Evolutionary conservation across 1,140 invertebrate species (phyloP), one percentile per base, ranked within the genome.

Genomic region (Caenorhabditis tropicalis): DNA sequence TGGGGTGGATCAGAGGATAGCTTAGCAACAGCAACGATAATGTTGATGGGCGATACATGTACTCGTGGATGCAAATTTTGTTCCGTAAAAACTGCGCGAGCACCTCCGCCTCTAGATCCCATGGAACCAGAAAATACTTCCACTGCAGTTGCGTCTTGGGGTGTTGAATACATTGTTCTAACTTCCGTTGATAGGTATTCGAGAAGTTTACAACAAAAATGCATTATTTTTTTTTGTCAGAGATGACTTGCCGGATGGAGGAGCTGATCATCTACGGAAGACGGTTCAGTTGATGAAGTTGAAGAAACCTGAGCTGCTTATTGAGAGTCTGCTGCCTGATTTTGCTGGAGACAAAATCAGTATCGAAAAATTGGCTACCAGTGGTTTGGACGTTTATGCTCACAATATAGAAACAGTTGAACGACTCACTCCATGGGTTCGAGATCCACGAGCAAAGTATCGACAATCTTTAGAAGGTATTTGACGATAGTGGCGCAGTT

Each of bases 131-230:
- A 93, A 6, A 97, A 99, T 92, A 99, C 97, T 5, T 98, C 97
- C 2, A 93, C 92, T 83, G 97, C 98, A 3, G 95, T 99, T 87
- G 94, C 94, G 65, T 94, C 95, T 56, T 99, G 98, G 98, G 96
- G 96, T 15, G 92, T 99, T 12, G 96, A 98, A 91, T 99, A 99
- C 92, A 94, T 99, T 85, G 98, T 99, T 27, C 92, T 99, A 3
- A 99, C 98, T 4, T 98, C 96, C 19, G 98, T 99, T 0, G 98
- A 99, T 92, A 93, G 98, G 91, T 98, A 98, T 93, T 96, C 95
- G 95, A 88, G 90, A 87, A 87, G 39, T 58, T 70, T 19, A 53
- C 19, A 24, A 53, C 6, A 0, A 3, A 36, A 10, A 27, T 74
- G 1, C 10, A n/a, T 39, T 6, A 53, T 16, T 0, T 24, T 43